phyloP scores from a whole-genome alignment of 1,140 invertebrate species.

The Melipona quadrifasciata region DNA sequence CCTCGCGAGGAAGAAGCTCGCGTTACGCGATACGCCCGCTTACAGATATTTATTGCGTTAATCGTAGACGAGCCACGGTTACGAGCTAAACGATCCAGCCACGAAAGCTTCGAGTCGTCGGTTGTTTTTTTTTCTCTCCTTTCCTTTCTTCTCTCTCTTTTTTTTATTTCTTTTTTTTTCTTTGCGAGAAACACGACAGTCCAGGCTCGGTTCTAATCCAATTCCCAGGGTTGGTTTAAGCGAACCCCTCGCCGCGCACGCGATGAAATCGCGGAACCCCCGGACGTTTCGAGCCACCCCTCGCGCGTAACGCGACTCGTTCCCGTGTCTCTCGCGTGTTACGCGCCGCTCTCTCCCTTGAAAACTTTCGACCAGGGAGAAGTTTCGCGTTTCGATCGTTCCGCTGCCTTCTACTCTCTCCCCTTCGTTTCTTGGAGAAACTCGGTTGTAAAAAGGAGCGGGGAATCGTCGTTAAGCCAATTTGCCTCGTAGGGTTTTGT shows the following conservation, averaged over 20 bases:
- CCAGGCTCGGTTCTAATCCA: conserved; percentile 28
- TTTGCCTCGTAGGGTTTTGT: conserved; percentile 5
- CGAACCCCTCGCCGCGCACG: conserved; percentile 6
- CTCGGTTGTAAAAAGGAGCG: background rate
- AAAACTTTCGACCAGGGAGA: conserved; percentile 21
- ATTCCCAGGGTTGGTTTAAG: conserved; percentile 32
- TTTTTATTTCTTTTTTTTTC: too few species aligned
- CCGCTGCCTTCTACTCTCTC: background rate
- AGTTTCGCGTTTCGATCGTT: conserved; percentile 23
- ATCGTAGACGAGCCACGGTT: background rate
- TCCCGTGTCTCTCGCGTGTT: conserved; percentile 5
- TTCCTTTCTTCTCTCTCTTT: too few species aligned
- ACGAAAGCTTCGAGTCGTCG: conserved; percentile 9
- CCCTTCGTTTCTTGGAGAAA: background rate
- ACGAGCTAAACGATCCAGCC: conserved; percentile 18
- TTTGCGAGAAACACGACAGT: conserved; percentile 9
- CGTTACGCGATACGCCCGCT: background rate
- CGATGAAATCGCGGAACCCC: conserved; percentile 38
- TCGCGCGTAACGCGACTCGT: background rate
- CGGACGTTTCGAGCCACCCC: conserved; percentile 1
- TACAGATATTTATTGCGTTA: conserved; percentile 27
- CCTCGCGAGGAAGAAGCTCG: background rate
- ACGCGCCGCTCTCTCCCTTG: background rate
- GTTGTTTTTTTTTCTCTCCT: background rate
- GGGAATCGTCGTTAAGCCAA: conserved; percentile 9